phyloP scores from a whole-genome alignment of 2,888 invertebrate species.

The Ashinkailepas kermadecensis region DNA sequence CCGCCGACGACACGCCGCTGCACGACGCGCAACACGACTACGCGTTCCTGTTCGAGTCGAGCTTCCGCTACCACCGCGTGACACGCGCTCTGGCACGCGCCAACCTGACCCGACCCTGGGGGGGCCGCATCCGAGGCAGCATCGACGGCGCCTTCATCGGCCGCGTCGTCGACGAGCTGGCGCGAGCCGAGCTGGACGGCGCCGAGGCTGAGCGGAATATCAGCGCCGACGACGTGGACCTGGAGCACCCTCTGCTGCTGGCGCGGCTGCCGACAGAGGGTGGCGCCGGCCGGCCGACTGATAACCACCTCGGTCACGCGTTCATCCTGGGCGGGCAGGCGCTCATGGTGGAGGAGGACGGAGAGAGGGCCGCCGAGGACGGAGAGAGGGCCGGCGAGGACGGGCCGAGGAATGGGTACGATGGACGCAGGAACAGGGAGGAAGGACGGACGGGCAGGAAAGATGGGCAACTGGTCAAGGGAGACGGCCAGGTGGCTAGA shows the following conservation, averaged over 20 bases:
- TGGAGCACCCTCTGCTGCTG: background rate
- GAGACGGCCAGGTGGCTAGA: too few relatives aligned
- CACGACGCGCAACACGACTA: slow-evolving; percentile 28
- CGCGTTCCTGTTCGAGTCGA: slow-evolving; percentile 10
- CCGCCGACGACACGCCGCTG: slow-evolving; percentile 31
- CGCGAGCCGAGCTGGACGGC: background rate
- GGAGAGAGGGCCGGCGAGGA: background rate
- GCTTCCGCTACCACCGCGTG: slow-evolving; percentile 16
- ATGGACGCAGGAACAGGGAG: too few relatives aligned
- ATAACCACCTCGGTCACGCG: background rate
- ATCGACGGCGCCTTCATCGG: background rate
- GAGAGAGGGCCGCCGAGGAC: background rate
- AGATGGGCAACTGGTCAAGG: too few relatives aligned
- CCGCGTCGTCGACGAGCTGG: slow-evolving; percentile 6
- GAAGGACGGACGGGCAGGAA: too few relatives aligned
- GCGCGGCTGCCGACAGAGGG: background rate
- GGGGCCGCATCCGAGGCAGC: background rate
- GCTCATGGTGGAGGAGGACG: background rate
- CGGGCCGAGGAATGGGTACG: too few relatives aligned
- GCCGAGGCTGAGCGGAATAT: background rate
- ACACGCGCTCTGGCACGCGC: background rate
- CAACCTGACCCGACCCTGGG: background rate
- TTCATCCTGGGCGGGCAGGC: background rate
- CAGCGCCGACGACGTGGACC: slow-evolving; percentile 8
- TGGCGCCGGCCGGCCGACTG: background rate